Evolutionary conservation across 2,797 vertebrate genomes (phyloP), one percentile per base, ranked within the genome.

Genomic region (Enoplosus armatus): DNA sequence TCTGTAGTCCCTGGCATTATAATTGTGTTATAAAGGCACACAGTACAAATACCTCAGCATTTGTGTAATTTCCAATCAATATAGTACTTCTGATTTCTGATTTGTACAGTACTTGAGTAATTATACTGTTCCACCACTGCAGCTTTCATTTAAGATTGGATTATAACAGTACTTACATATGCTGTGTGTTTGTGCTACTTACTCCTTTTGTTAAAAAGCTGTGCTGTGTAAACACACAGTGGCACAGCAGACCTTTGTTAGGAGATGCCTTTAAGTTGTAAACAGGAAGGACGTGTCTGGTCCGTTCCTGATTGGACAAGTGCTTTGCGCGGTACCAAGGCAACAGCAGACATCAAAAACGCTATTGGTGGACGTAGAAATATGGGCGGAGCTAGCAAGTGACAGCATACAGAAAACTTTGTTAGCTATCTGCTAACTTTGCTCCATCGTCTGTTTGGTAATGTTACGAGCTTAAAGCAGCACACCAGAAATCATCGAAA

Each of bases 351-450:
- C 1, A 67, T 83, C 24, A 39, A 26, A n/a, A 12, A 26, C 2
- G 1, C 75, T 6, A 90, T 92, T 93, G 89, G 90, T 62, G 1
- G 35, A 73, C 14, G 5, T 1, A 1, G 3, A 41, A 2, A 58
- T 0, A 9, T 64, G 68, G 94, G 92, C 77, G 90, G 90, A n/a
- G 70, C 75, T 6, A 67, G 60, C 43, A 55, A 79, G 64, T 91
- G 80, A 79, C 79, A 68, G 72, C 48, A 64, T 5, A 75, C n/a
- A 77, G 63, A 89, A 93, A 93, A 93, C 84, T 92, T 93, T 94
- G 83, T 90, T 91, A 90, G 90, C 92, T 63, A 4, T 22, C 1
- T 51, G 90, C 88, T 91, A 90, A 91, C 88, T 85, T 83, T 60
- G 31, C 5, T 72, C 12, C 35, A 18, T 50, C 64, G 53, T 35